Evolutionary conservation across 92 coral and sea anemone species (phyloP), one percentile per base, ranked within the genome.

Genomic region (Ricordea florida): DNA sequence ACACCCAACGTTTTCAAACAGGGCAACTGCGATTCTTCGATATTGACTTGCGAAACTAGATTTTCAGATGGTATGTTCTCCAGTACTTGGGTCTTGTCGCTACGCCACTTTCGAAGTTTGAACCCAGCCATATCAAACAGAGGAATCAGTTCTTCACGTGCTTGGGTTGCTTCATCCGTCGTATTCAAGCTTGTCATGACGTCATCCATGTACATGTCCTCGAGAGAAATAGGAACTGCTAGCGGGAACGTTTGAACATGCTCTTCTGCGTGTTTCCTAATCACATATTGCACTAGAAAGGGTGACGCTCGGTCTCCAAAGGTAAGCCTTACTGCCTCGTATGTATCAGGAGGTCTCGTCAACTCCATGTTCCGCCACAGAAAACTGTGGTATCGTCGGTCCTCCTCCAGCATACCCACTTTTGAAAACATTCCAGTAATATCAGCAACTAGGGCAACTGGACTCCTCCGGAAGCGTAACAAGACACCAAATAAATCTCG

Each of bases 291-390:
- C 3, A 85, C 78, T 16, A 65, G 77, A 40, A 25, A 82, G 16
- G 84, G 88, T 20, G 64, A 84, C 25, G 88, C 84, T 13, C 71
- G 62, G 43, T 83, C 69, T 22, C 79, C 82, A 65, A 80, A 71
- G 35, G 46, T 65, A 38, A 80, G 43, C 10, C 81, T 56, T 1
- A 49, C 53, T 20, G 78, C 63, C 42, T 71, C 79, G 29, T 80
- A 72, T 11, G 61, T 77, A 15, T 74, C 77, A 8, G 66, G 59
- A 10, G 41, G 57, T 36, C 48, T 58, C 21, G 58, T 15, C 15
- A 2, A 57, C 48, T 83, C 84, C 6, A 66, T 55, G 33, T 83
- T 31, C 9, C 89, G 62, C 89, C 72, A 75, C 11, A 85, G 57
- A 35, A 78, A 46, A 17, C 81, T 34, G 52, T 72, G 91, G 44